Evolutionary conservation across 2,113 vertebrate species (phyloP).

Genomic region (Oophaga pumilio): DNA sequence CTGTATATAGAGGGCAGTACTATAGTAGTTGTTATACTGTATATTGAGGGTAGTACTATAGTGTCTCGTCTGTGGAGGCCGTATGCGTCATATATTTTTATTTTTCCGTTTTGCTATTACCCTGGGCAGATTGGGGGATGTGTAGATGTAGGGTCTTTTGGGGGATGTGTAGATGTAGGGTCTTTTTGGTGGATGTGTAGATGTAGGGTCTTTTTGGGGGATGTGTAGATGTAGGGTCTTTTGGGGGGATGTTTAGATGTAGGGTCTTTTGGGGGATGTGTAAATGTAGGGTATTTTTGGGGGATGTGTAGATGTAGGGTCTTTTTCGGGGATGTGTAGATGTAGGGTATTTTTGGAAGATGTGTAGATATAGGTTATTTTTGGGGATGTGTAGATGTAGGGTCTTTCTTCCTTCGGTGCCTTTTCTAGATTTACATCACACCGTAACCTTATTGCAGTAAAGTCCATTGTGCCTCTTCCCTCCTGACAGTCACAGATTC

Average conservation of each 20-base stretch:
- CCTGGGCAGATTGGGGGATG: neutral
- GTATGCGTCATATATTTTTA: neutral
- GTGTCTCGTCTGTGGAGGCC: neutral
- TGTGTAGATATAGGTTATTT: no score
- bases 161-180: no score
- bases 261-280: no score
- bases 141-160: neutral
- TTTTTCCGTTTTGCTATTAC: neutral
- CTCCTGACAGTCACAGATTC: neutral
- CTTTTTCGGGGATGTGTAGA: no score
- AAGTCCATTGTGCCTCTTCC: neutral
- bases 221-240: neutral
- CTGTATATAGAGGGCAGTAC: neutral
- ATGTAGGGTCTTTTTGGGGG: neutral
- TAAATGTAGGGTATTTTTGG: no score
- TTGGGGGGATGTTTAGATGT: neutral
- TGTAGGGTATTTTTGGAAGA: no score
- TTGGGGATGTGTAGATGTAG: no score
- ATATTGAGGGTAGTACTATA: neutral
- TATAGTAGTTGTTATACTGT: no score
- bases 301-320: no score
- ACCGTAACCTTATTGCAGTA: constrained; percentile 16
- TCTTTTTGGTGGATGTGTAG: no score
- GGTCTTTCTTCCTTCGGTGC: neutral
- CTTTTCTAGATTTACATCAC: neutral